phyloP scores from a whole-genome alignment of 2,113 vertebrate genomes.

The Accipiter virgatus region DNA sequence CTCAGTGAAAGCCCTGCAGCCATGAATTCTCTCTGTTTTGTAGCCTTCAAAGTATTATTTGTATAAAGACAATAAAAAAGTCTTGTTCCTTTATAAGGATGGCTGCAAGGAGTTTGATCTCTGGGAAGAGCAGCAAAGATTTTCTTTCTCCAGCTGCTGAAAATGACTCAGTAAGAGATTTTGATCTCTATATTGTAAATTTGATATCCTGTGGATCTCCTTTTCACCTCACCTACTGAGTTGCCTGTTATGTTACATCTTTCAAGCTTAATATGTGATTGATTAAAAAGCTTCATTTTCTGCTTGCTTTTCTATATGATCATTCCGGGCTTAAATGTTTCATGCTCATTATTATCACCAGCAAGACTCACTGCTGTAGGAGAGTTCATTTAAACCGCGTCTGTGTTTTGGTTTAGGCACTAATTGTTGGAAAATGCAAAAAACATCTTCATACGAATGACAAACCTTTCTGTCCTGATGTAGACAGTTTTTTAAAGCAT shows the following conservation, averaged over 20 bases:
- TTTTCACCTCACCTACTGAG: conserved; percentile 21
- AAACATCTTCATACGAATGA: neutral
- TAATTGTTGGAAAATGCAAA: neutral
- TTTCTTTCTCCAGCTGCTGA: neutral
- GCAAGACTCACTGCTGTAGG: neutral
- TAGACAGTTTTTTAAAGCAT: neutral
- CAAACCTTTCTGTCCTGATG: neutral
- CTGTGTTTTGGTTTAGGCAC: neutral
- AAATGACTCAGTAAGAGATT: conserved; percentile 58
- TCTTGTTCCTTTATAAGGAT: neutral
- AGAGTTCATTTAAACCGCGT: neutral
- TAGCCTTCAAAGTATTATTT: conserved; percentile 15
- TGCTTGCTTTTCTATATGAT: neutral
- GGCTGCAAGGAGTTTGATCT: conserved; percentile 31
- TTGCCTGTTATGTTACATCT: neutral
- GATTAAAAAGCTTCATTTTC: conserved; percentile 31
- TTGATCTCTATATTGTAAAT: conserved; percentile 48
- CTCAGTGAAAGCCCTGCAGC: neutral
- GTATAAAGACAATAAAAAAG: conserved; percentile 38
- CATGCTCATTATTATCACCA: neutral
- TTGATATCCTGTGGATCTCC: conserved; percentile 46
- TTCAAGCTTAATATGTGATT: neutral
- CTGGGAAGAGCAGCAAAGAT: neutral
- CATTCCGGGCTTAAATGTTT: neutral
- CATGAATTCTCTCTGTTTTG: neutral